Base-by-base conservation (phyloP, 2,113 vertebrate species). In the Penelope pileata region DNA sequence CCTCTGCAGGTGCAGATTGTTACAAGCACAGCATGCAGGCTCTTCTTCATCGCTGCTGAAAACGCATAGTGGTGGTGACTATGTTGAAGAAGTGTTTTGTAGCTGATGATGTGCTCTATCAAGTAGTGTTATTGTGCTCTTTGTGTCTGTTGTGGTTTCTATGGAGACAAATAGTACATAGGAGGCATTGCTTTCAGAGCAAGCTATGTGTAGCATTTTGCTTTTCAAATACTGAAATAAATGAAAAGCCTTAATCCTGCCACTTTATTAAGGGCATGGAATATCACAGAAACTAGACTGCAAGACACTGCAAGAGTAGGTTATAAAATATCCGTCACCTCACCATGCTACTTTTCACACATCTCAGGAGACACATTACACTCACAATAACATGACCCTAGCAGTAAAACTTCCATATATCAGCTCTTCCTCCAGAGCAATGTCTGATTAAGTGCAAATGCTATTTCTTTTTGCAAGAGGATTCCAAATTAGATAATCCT, bases 211-310 rank as follows among this genome's bases (percentile, higher is more conserved):
- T 29, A 67, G 32, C 38, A 34, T 9, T 78, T 86, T 77, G 16
- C 48, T 86, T 83, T 81, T 38, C 58, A 91, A 93, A 47, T 30
- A 60, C 3, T 7, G n/a, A 48, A 80, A 66, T 36, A 77, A 92
- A 83, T 76, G 2, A 76, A 93, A 90, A 80, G 24, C 48, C 66
- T 92, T 68, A 78, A 72, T 87, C 38, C 64, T 82, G 74, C 19
- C 62, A 36, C 59, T 89, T 91, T 88, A 90, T 88, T 83, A 93
- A 83, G 63, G 68, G 32, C 56, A 72, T 79, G 60, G 92, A 96
- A 75, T 47, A 70, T 5, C 87, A 84, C 60, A 75, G 38, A 95
- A 92, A 82, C 54, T 45, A 72, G 10, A 88, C 66, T 76, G 18
- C 69, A 84, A 83, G 69, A 29, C 67, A 24, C 77, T 78, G 34